Base-by-base conservation (phyloP, 2,113 vertebrate species). In the Otis tarda region DNA sequence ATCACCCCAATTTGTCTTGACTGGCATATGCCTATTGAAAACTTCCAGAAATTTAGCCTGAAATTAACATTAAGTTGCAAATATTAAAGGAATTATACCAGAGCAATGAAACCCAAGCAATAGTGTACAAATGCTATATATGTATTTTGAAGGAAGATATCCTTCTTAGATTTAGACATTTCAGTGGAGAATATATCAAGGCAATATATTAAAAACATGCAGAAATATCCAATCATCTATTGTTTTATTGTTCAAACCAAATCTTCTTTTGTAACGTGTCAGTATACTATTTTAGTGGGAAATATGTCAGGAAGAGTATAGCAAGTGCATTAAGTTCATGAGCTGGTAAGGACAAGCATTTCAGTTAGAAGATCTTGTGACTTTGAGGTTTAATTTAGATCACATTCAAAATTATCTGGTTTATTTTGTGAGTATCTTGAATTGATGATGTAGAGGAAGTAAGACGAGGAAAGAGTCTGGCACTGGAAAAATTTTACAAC, bases 1-100 rank as follows among this genome's bases (percentile, higher is more conserved):
- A 85, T 97, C 90, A 96, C 92, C 91, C 71, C 91, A 95, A 92
- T 96, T 96, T 95, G 91, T 92, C 88, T 93, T 96, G 95, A 97
- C 89, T 94, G 94, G 74, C 89, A 96, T 77, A 93, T 90, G 76
- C 76, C 91, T 90, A 92, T 67, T 95, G 83, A 93, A 97, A 97
- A 95, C 37, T 91, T 96, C 56, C 53, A 65, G 60, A 95, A 96
- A 93, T 85, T 85, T 93, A 95, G 57, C 56, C 41, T 88, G 56
- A 93, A 95, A 96, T 96, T 96, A 91, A 70, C 86, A 33, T 64
- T 83, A 77, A 81, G 13, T 83, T 92, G 56, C 39, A 93, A 45
- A 52, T 45, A 76, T 35, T 56, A 41, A 82, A 89, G 5, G 43
- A 71, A 81, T 82, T 95, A 79, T 31, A 87, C 67, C 27, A 67